Evolutionary conservation across 2,797 vertebrate genomes (phyloP), one percentile per base, ranked within the genome.

Genomic region (Cuculus canorus): DNA sequence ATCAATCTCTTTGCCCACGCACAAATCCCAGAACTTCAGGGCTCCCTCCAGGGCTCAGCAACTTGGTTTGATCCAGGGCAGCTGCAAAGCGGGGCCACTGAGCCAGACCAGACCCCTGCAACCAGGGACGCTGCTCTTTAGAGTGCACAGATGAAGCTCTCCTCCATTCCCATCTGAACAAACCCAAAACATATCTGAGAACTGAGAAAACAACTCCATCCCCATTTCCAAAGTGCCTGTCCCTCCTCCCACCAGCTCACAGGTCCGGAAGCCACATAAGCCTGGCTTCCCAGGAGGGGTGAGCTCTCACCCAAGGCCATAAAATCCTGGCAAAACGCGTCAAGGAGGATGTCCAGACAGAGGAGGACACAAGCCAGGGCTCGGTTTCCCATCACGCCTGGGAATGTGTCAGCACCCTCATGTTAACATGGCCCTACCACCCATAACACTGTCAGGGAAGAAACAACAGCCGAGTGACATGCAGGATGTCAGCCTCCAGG

Each of bases 201-300:
- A 57, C 41, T 16, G 27, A 43, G 30, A 30, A 69, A 54, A 72
- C 3, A 8, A 48, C 60, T 37, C 72, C 8, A 21, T 37, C 60
- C 7, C 1, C 0, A 0, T 18, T 64, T 45, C 11, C 71, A 33
- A 17, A 85, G 43, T 27, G 8, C 33, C 25, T 24, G 47, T 65
- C 45, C 52, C 37, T 39, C 10, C 45, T 52, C 27, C n/a, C 60
- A 23, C 35, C 45, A 48, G 25, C 65, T 59, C 66, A 8, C 0
- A 0, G 8, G 15, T 14, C 43, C 27, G n/a, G 33, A 50, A 63
- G 25, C 19, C 0, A 0, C 41, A 5, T 0, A 3, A 2, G 8
- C 28, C 14, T 10, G 8, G 13, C 12, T 43, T 39, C 50, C n/a
- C 32, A 32, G 21, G 21, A 73, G 33, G 57, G 35, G 48, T 1